Base-by-base conservation (phyloP, 1,140 invertebrate species). In the Cyclargus thomasi region DNA sequence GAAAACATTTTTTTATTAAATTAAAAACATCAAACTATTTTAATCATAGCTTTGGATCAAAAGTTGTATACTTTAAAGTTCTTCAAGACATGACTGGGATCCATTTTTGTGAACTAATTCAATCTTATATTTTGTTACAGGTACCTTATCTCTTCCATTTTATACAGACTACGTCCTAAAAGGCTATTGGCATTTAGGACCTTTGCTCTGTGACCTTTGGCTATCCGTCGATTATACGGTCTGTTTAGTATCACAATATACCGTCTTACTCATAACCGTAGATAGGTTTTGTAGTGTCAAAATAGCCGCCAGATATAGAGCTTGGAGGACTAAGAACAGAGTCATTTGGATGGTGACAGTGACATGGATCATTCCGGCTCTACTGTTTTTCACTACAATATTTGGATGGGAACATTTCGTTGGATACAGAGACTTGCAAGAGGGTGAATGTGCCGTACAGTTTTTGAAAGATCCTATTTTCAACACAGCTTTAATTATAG, bases 381-480 rank as follows among this genome's bases (percentile, higher is more conserved):
- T 99, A 16, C 91, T 99, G 3, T 99, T 99, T 88, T 99, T 99
- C 86, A 98, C 98, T 65, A 98, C 97, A 66, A 99, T 99, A 72
- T 99, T 99, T 81, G 99, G 98, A 29, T 99, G 99, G 98, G 98
- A 99, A 84, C 97, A 98, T 83, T 99, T 99, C 80, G 95, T 98
- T 36, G 98, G 98, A 1, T 96, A 96, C 78, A 91, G 97, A 67
- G 97, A 98, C 78, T 91, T 99, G 18, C 91, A 94, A 69, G 95
- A 96, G 0, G 96, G 96, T 7, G 95, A 98, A 83, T 99, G 99
- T 85, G 96, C 97, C 53, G 99, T 99, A 1, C 98, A 99, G 90
- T 99, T 99, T 89, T 93, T 99, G 53, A 98, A 98, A 90, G 97
- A 99, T 90, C 98, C 98, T 0, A 93, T 99, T 22, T 99, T 99